Conservation (phyloP, 2,797 vertebrate species). For the Spheniscus humboldti region DNA sequence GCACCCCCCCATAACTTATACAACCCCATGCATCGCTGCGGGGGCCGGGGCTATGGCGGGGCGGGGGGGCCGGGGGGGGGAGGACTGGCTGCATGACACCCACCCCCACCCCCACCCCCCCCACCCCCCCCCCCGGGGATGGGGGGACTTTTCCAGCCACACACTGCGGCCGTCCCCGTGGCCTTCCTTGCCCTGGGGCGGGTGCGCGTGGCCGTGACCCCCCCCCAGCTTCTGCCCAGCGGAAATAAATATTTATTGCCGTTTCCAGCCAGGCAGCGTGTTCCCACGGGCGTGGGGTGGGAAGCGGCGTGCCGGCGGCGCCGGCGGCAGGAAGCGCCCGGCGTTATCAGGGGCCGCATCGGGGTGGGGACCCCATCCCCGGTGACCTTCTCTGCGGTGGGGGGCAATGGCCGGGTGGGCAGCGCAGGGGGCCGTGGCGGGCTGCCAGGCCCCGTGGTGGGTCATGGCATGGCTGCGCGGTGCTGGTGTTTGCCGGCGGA, state of each 20-base stretch:
- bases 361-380: neutral
- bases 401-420: neutral
- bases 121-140: fast-evolving
- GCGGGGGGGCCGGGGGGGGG: neutral
- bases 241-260: conserved; percentile 54
- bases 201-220: neutral
- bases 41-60: neutral
- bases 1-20: neutral
- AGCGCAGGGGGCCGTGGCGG: neutral
- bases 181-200: neutral
- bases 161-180: fast-evolving
- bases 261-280: neutral
- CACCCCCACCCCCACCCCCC: no score
- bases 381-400: fast-evolving
- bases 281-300: fast-evolving
- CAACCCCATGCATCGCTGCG: fast-evolving
- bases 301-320: neutral
- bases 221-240: neutral
- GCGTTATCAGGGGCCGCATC: neutral
- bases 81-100: neutral
- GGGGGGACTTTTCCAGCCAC: fast-evolving
- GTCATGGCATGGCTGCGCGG: fast-evolving
- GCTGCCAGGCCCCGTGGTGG: no score
- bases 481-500: fast-evolving
- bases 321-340: fast-evolving